Base-by-base conservation (phyloP, 1,140 invertebrate genomes). In the Planococcus citri region DNA sequence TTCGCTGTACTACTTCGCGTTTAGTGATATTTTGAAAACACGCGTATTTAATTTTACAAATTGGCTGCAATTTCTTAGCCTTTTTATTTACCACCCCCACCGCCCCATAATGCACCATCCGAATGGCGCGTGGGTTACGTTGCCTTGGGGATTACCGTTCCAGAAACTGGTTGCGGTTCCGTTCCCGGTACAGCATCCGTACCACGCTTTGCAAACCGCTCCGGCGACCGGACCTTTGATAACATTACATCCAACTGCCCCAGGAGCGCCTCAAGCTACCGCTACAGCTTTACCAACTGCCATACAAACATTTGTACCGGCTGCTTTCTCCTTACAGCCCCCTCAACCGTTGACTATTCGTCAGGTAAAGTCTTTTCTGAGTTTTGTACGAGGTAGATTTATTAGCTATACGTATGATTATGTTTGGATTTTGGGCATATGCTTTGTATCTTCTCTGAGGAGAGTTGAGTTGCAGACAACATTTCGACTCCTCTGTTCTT, bases 51-150 rank as follows among this genome's bases (percentile, higher is more conserved):
- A n/a, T n/a, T n/a, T n/a, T n/a, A n/a, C n/a, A n/a, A n/a, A n/a
- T n/a, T n/a, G n/a, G n/a, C n/a, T n/a, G n/a, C n/a, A n/a, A n/a
- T n/a, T n/a, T n/a, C n/a, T n/a, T n/a, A n/a, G n/a, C n/a, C n/a
- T n/a, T n/a, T n/a, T n/a, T n/a, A n/a, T n/a, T n/a, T n/a, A n/a
- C n/a, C n/a, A n/a, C n/a, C n/a, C n/a, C n/a, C n/a, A n/a, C n/a
- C n/a, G n/a, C n/a, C n/a, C n/a, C 29, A 33, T 33, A 3, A 51
- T 51, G 41, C 60, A 64, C 60, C 60, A 64, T 64, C 60, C 60
- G 9, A 64, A 64, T 20, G 60, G 60, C 60, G 60, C 60, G 20
- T 64, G 60, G 60, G 60, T 64, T 64, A 64, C 60, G 60, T 64
- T 64, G 20, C 60, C 60, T 10, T 64, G 60, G 60, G 60, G 22